phyloP scores from a whole-genome alignment of 2,888 invertebrate genomes.

The Odontothrips loti region DNA sequence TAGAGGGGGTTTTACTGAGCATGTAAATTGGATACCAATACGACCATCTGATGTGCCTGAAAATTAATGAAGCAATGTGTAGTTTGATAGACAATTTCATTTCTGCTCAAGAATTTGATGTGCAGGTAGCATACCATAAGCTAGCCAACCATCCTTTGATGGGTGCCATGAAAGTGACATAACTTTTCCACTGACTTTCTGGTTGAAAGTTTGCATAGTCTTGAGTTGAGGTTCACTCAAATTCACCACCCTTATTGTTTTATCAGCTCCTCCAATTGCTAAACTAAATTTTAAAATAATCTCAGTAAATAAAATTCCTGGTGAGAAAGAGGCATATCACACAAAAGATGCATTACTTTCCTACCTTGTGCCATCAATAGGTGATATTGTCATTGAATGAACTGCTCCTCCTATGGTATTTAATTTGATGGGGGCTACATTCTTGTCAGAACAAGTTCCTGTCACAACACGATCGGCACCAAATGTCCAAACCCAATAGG shows the following conservation, averaged over 20 bases:
- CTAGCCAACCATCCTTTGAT: conserved; percentile 11
- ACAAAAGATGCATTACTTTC: neutral
- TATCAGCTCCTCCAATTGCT: neutral
- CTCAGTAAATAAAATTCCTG: neutral
- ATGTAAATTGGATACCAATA: neutral
- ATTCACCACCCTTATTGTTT: neutral
- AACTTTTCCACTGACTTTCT: conserved; percentile 11
- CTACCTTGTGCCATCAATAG: neutral
- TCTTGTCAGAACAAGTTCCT: neutral
- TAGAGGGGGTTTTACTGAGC: neutral
- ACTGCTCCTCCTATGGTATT: neutral
- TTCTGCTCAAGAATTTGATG: neutral
- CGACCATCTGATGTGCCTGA: conserved; percentile 9
- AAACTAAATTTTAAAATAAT: neutral
- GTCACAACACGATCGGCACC: neutral
- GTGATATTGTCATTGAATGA: neutral
- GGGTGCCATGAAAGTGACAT: conserved; percentile 12
- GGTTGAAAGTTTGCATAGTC: neutral
- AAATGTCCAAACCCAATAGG: conserved; percentile 1
- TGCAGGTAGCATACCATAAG: neutral
- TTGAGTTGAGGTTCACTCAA: neutral
- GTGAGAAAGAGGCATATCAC: neutral
- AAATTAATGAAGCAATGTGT: neutral
- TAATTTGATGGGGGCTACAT: neutral
- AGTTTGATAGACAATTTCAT: neutral